phyloP scores from a whole-genome alignment of 2,888 invertebrate genomes.

The Lycaena phlaeas region DNA sequence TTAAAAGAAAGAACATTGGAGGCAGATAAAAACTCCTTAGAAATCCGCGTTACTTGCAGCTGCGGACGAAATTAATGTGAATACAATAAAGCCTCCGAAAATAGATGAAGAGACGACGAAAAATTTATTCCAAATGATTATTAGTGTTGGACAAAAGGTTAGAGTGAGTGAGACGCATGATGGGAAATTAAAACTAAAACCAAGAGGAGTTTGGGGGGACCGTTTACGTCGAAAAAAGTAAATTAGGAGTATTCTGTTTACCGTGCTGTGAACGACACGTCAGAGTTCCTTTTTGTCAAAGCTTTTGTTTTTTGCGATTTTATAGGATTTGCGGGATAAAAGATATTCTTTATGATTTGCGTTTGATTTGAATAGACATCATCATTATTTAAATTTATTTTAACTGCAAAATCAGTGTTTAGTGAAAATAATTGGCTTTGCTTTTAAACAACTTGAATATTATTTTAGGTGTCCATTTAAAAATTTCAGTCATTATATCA shows the following conservation, averaged over 20 bases:
- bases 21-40: constrained; percentile 68
- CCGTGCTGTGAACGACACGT: constrained; percentile 28
- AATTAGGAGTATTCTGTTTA: constrained; percentile 58
- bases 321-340: too few relatives aligned
- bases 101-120: constrained; percentile 49
- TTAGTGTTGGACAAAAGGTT: constrained; percentile 54
- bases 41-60: constrained; percentile 65
- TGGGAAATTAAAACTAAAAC: constrained; percentile 69
- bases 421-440: too few relatives aligned
- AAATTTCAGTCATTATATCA: too few relatives aligned
- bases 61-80: constrained; percentile 68
- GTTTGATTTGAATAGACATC: too few relatives aligned
- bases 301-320: too few relatives aligned
- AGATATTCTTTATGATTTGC: too few relatives aligned
- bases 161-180: constrained; percentile 52
- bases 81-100: constrained; percentile 67
- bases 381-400: too few relatives aligned
- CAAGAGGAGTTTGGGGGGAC: constrained; percentile 45
- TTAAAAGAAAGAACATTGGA: constrained; percentile 66
- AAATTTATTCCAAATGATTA: constrained; percentile 63
- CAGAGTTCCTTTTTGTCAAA: constrained; percentile 23
- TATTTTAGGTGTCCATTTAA: too few relatives aligned
- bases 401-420: too few relatives aligned
- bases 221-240: constrained; percentile 41
- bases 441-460: too few relatives aligned